phyloP scores from a whole-genome alignment of 2,888 invertebrate genomes.

The Campoplex capitator region DNA sequence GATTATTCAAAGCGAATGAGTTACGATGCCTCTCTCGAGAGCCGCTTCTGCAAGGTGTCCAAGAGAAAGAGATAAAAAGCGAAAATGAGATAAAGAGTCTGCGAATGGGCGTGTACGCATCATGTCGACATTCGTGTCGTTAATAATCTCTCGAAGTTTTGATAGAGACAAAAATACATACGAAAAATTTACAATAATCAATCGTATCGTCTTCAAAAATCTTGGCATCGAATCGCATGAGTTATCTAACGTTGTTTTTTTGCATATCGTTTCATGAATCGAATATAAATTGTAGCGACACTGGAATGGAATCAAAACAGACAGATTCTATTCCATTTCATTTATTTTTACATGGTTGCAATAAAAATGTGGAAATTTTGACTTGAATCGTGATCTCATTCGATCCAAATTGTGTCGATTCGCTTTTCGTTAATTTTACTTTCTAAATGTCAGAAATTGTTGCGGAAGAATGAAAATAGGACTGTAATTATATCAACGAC shows the following conservation, averaged over 20 bases:
- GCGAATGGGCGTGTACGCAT: constrained; percentile 46
- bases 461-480: constrained; percentile 8
- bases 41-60: constrained; percentile 42
- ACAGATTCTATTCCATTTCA: neutral
- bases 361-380: neutral
- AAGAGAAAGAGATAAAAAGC: constrained; percentile 7
- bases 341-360: neutral
- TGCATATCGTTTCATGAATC: neutral
- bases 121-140: constrained; percentile 42
- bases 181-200: neutral
- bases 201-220: neutral
- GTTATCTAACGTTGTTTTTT: neutral
- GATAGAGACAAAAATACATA: constrained; percentile 26
- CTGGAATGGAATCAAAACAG: neutral
- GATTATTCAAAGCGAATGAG: constrained; percentile 67
- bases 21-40: constrained; percentile 54
- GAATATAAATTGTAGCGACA: neutral
- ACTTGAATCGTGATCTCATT: neutral
- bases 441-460: neutral
- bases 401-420: neutral
- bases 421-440: neutral
- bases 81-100: constrained; percentile 17
- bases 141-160: constrained; percentile 17
- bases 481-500: constrained; percentile 1
- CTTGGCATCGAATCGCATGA: neutral